Evolutionary conservation across 1,140 invertebrate species (phyloP), one percentile per base, ranked within the genome.

Genomic region (Rhyzopertha dominica): DNA sequence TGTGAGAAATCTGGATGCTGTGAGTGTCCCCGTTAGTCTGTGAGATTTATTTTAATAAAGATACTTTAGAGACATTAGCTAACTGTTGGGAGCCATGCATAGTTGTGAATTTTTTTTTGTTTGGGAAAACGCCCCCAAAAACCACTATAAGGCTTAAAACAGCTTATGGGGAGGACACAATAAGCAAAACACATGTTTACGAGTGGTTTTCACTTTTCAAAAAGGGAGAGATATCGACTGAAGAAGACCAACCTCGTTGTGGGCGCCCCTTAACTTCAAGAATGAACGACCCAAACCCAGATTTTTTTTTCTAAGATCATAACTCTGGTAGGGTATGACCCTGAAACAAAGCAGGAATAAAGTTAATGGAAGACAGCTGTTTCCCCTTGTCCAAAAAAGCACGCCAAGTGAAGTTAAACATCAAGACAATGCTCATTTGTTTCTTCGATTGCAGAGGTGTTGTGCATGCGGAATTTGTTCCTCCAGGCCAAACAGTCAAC

Each of bases 271-370:
- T n/a, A n/a, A n/a, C n/a, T n/a, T n/a, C n/a, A n/a, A n/a, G n/a
- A 9, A 9, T 32, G 9, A 32, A 32, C 16, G 31, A 10, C 31
- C 9, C 7, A 14, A 32, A 32, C 9, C 16, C 7, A 32, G 5
- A 14, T 8, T 10, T 8, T 10, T 14, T 9, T 32, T 14, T 9
- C 9, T 14, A 32, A 32, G 16, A 32, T 32, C 8, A 32, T 10
- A 10, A 14, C 13, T 32, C 31, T 32, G 9, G 31, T 32, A 10
- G 34, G 48, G 20, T 54, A 54, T 37, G 45, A 51, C 23, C 28
- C 53, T 19, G 43, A 58, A 56, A 56, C 31, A 14, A 9, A 9
- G 48, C 47, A 17, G 17, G 47, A 60, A 49, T 43, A 13, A 28
- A 29, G 47, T 9, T 18, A 47, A 22, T 48, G 49, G 47, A 48